Conservation (phyloP, 2,113 vertebrate genomes). For the Plectropomus leopardus region DNA sequence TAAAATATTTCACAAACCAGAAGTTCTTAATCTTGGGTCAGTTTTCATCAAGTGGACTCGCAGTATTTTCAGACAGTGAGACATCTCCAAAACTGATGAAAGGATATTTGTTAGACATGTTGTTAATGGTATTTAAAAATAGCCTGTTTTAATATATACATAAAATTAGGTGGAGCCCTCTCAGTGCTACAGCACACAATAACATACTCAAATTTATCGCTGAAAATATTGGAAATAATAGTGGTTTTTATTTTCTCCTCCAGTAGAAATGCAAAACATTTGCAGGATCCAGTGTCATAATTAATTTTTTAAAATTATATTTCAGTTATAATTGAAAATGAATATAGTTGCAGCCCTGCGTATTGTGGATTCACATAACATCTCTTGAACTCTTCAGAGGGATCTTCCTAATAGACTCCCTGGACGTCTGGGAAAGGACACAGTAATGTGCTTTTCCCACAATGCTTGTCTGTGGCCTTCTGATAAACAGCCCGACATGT, state of each 20-base stretch:
- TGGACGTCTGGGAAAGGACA: conserved; percentile 52
- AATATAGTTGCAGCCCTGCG: not conserved
- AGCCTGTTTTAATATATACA: not conserved
- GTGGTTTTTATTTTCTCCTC: not conserved
- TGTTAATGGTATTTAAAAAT: not conserved
- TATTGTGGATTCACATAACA: not conserved
- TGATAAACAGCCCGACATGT: conserved; percentile 52
- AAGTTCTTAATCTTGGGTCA: not conserved
- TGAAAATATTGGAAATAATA: not conserved
- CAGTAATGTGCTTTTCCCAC: conserved; percentile 63
- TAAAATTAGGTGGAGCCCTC: not conserved
- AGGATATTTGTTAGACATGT: not conserved
- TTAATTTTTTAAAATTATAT: not conserved
- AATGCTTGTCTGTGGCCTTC: conserved; percentile 60
- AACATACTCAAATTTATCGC: not conserved
- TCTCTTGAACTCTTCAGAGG: not conserved
- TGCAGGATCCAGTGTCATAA: not conserved
- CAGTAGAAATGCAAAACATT: not conserved
- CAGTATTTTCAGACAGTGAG: not conserved
- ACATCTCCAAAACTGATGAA: not conserved
- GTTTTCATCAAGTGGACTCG: not conserved
- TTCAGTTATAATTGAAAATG: not conserved
- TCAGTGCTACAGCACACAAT: not conserved
- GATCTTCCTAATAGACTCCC: conserved; percentile 47
- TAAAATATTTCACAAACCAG: not conserved